Evolutionary conservation across 64 coral and sea anemone genomes (phyloP).

Genomic region (Anthopleura sola): DNA sequence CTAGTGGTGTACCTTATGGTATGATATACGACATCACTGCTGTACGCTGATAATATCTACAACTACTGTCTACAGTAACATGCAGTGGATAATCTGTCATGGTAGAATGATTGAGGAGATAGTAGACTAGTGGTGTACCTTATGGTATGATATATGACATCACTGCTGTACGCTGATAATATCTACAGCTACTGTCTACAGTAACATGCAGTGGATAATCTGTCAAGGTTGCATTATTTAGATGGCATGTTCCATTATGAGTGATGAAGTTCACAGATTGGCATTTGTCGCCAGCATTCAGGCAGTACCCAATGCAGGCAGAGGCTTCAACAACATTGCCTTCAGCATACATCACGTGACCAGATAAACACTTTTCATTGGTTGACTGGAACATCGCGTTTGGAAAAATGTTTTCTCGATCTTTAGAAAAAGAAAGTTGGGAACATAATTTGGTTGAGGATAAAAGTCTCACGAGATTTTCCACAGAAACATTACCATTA

Average conservation of each 20-base stretch:
- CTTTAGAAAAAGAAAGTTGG: not conserved
- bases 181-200: too few species aligned
- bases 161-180: too few species aligned
- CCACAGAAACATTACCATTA: too few species aligned
- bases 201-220: not conserved
- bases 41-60: too few species aligned
- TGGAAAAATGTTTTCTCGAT: not conserved
- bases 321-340: not conserved
- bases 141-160: too few species aligned
- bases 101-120: too few species aligned
- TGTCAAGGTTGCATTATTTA: not conserved
- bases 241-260: not conserved
- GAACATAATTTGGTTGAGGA: not conserved
- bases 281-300: not conserved
- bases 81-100: too few species aligned
- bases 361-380: not conserved
- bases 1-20: too few species aligned
- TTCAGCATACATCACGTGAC: not conserved
- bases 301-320: not conserved
- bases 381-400: not conserved
- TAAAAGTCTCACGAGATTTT: too few species aligned
- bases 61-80: too few species aligned
- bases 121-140: too few species aligned
- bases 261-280: not conserved
- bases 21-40: too few species aligned